Conservation (phyloP, 2,113 vertebrate genomes). For the Trichechus manatus region DNA sequence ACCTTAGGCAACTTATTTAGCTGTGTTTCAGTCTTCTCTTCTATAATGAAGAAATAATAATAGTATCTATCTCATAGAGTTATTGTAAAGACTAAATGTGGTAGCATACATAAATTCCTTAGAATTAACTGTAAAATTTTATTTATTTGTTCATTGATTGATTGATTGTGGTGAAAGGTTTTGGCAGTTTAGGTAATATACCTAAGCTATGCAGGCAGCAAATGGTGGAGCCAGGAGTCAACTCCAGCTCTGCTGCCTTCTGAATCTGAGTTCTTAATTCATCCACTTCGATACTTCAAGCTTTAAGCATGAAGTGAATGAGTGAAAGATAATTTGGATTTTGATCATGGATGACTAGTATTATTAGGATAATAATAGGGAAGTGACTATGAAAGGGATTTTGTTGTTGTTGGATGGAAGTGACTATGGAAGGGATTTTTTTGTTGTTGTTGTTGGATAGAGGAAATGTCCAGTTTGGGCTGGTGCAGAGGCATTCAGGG, state of each 20-base stretch:
- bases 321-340: neutral
- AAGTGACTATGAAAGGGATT: neutral
- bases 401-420: neutral
- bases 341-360: neutral
- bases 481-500: neutral
- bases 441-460: slow-evolving; percentile 1
- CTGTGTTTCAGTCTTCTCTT: too few relatives aligned
- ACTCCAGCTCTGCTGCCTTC: neutral
- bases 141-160: neutral
- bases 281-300: neutral
- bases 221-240: neutral
- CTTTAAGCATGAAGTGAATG: neutral
- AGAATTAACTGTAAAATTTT: neutral
- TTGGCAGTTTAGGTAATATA: neutral
- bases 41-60: too few relatives aligned
- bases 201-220: neutral
- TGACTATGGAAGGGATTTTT: neutral
- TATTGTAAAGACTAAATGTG: neutral
- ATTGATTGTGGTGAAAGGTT: neutral
- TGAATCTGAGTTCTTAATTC: slow-evolving; percentile 25
- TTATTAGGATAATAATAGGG: neutral
- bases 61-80: too few relatives aligned
- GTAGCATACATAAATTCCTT: slow-evolving; percentile 21
- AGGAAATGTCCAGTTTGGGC: neutral
- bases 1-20: too few relatives aligned